Base-by-base conservation (phyloP, 2,113 vertebrate species). In the Phyllopteryx taeniolatus region DNA sequence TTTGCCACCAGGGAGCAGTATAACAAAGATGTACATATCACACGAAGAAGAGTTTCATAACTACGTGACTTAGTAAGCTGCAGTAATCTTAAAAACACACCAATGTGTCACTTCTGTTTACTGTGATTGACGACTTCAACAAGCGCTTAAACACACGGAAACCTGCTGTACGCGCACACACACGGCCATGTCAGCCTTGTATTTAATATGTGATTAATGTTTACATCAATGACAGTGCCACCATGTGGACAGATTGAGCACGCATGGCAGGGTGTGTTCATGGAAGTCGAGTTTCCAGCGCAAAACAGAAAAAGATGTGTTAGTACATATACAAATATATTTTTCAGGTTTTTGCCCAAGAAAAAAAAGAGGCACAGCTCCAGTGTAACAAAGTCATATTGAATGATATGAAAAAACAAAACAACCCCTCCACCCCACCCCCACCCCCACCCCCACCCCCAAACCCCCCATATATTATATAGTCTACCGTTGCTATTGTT, bases 211-310 rank as follows among this genome's bases (percentile, higher is more conserved):
- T 8, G 11, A 4, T 0, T 12, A 4, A 3, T 47, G 11, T 12
- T 14, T 60, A 60, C 12, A 8, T 60, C 0, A 14, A 33, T 17
- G 13, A 77, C 73, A 83, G 70, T 84, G 78, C 86, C 89, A 79
- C 60, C 67, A 4, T 75, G 86, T 90, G 87, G 80, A 69, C 39
- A 81, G 27, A 82, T 67, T 51, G 39, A 67, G 79, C 78, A 89
- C 79, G 79, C 79, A 82, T 81, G 83, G 57, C 51, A 57, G 47
- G 64, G 15, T n/a, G 70, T 67, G 72, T 71, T 54, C 27, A 57
- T 31, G 64, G 73, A 73, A 56, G 57, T 57, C n/a, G 72, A 68
- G 39, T 70, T 68, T 42, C 62, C 46, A 33, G 61, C 44, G 44
- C 1, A n/a, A n/a, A 68, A 17, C 31, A 19, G 17, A 22, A 31